Evolutionary conservation across 2,888 invertebrate genomes (phyloP).

Genomic region (Eupithecia subfuscata): DNA sequence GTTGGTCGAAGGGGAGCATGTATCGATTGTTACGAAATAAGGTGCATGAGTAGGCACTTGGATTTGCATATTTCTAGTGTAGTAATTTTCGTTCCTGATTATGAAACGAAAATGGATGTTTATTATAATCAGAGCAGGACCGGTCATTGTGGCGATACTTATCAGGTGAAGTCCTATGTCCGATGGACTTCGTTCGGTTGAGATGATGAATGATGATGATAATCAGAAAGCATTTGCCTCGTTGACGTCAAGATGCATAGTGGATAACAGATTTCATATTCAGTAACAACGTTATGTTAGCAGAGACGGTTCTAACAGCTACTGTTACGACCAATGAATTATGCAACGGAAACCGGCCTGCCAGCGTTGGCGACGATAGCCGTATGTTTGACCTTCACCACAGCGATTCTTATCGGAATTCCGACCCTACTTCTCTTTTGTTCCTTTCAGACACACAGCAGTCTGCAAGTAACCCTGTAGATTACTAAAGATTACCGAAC

Average conservation of each 20-base stretch:
- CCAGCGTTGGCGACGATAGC: conserved; percentile 47
- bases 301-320: conserved; percentile 47
- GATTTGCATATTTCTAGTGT: not conserved
- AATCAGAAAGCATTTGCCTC: not conserved
- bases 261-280: conserved; percentile 60
- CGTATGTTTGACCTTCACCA: conserved; percentile 74
- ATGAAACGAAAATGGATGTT: not conserved
- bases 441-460: conserved; percentile 24
- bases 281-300: conserved; percentile 54
- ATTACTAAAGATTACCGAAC: not conserved
- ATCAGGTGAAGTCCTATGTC: not conserved
- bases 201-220: not conserved
- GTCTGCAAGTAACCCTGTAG: conserved; percentile 1
- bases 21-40: not conserved
- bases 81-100: not conserved
- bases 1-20: not conserved
- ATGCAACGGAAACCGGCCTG: conserved; percentile 65
- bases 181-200: not conserved
- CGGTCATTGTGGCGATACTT: not conserved
- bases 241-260: conserved; percentile 53
- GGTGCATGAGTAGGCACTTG: not conserved
- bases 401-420: conserved; percentile 53
- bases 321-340: conserved; percentile 71
- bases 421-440: conserved; percentile 51
- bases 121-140: not conserved